Base-by-base conservation (phyloP, 2,888 invertebrate genomes). In the Gasteruption jaculator region DNA sequence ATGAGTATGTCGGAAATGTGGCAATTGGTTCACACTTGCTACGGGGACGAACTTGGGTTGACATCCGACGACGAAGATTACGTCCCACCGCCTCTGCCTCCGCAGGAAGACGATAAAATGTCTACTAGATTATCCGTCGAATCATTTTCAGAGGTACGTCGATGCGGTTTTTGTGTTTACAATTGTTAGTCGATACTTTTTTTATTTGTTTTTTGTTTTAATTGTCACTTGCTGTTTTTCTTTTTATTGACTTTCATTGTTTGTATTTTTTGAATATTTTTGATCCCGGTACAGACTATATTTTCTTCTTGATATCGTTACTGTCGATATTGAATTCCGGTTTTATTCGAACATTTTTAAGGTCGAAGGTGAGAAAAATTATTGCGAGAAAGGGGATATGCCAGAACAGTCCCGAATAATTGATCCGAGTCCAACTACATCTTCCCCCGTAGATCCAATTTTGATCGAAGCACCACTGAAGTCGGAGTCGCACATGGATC, bases 21-120 rank as follows among this genome's bases (percentile, higher is more conserved):
- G 80, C 75, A 76, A 53, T 76, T 78, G 82, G 89, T 95, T 49
- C 94, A 93, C 74, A 83, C 85, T 60, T 88, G 87, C 64, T 96
- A 96, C 74, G 95, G 95, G 37, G 89, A 90, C 63, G 93, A 95
- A 74, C 74, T 95, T 54, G 94, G 94, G 30, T 78, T 95, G 65
- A 91, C 91, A 32, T 89, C 89, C 38, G 91, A 92, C 71, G 92
- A 95, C 74, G 94, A 94, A 73, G 86, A 87, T 60, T 88, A 86
- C 65, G 76, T 81, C 51, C 77, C 81, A 49, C 82, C 85, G 8
- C 57, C 63, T 4, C 48, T 59, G 41, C 43, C 61, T 14, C 44
- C 49, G 10, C 51, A 56, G n/a, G 64, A 59, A 6, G 66, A 67
- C n/a, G 68, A 68, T 8, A 67, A 67, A 45, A 38, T 64, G 22